Evolutionary conservation across 2,888 invertebrate species (phyloP).

Genomic region (Eristalis intricaria): DNA sequence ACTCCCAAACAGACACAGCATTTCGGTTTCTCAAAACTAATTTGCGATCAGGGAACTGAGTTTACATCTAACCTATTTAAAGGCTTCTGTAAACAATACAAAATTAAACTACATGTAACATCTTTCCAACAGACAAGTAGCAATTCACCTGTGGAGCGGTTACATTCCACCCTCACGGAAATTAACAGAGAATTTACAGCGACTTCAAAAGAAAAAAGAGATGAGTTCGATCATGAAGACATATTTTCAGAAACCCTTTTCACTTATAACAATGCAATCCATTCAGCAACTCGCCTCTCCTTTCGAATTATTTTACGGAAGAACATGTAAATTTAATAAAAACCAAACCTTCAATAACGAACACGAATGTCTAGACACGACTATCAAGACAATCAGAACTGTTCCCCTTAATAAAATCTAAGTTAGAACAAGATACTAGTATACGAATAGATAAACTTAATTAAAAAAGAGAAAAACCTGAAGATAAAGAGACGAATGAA

Average conservation of each 20-base stretch:
- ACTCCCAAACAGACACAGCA: neutral
- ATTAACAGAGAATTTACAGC: conserved; percentile 7
- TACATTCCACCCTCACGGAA: conserved; percentile 6
- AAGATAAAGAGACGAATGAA: conserved; percentile 1
- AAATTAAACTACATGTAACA: neutral
- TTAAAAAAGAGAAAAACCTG: neutral
- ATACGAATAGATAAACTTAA: neutral
- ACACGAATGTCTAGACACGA: neutral
- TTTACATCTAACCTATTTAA: conserved; percentile 2
- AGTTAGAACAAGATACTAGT: neutral
- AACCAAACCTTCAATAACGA: neutral
- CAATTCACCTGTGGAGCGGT: conserved; percentile 7
- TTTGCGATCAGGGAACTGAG: conserved; percentile 9
- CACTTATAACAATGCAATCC: conserved; percentile 10
- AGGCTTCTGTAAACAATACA: conserved; percentile 3
- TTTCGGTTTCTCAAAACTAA: conserved; percentile 3
- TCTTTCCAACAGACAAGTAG: conserved; percentile 18
- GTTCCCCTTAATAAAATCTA: neutral
- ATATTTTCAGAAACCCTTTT: conserved; percentile 1
- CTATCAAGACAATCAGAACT: neutral
- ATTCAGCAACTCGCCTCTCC: neutral
- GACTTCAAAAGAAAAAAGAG: neutral
- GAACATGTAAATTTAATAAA: neutral
- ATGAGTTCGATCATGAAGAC: conserved; percentile 4
- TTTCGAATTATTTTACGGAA: neutral